Conservation (phyloP, 2,113 vertebrate genomes). For the Caranx ignobilis region DNA sequence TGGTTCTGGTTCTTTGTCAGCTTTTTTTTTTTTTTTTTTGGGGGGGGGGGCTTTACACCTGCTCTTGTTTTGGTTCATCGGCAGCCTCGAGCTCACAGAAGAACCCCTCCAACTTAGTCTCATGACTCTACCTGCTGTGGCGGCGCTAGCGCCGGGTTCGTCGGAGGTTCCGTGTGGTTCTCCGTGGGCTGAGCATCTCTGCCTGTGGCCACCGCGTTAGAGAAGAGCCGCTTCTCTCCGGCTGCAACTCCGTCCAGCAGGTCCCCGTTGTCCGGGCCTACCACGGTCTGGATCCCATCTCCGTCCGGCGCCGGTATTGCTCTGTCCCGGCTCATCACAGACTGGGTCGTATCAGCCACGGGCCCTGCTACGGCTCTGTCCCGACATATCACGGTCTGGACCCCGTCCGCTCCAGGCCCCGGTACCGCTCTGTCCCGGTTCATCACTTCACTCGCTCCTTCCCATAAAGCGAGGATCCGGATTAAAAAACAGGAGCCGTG, state of each 20-base stretch:
- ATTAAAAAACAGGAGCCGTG: background rate
- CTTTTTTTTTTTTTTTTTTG: no score
- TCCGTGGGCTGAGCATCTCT: constrained; percentile 86
- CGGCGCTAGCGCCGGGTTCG: constrained; percentile 64
- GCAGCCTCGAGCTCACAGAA: no score
- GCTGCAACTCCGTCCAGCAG: constrained; percentile 76
- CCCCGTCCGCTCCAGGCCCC: constrained; percentile 69
- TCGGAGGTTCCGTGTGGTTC: constrained; percentile 84
- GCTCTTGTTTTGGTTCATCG: no score
- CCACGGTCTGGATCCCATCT: constrained; percentile 79
- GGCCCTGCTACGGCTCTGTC: constrained; percentile 80
- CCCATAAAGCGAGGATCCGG: constrained; percentile 63
- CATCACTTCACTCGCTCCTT: constrained; percentile 81
- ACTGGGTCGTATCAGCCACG: constrained; percentile 61
- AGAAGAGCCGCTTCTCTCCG: constrained; percentile 85
- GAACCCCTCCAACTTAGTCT: background rate
- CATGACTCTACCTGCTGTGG: constrained; percentile 72
- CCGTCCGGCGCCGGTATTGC: constrained; percentile 59
- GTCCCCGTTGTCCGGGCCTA: constrained; percentile 80
- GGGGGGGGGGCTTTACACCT: no score
- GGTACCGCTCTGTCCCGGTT: constrained; percentile 86
- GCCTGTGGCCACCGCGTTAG: constrained; percentile 72
- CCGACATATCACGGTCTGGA: constrained; percentile 84
- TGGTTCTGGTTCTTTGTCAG: no score
- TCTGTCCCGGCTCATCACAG: constrained; percentile 88